Percentiles rank a stretch among this genome's conserved stretches.
Conservation (phyloP, 2,888 invertebrate species). For the Hirtodrosophila trivittata region DNA sequence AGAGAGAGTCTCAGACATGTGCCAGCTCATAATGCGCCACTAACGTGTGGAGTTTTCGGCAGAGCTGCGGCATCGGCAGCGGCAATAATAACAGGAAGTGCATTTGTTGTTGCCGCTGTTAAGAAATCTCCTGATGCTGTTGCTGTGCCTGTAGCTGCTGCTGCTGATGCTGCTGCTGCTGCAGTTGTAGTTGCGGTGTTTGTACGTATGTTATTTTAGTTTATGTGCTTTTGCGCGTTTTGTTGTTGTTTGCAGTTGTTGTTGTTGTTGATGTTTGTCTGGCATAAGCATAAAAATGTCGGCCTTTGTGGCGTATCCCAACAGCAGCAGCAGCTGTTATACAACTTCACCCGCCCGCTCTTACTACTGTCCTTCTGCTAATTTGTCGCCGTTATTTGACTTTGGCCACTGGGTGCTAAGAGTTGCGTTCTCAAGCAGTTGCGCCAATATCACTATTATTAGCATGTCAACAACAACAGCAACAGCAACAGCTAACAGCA, state of each 20-base stretch:
- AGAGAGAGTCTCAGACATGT: constrained; percentile 18
- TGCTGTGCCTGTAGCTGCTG: constrained; percentile 18
- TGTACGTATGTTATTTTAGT: constrained; percentile 67
- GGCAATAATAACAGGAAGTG: constrained; percentile 75
- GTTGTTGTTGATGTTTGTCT: constrained; percentile 67
- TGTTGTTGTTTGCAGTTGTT: constrained; percentile 66
- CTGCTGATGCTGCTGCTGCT: constrained; percentile 31
- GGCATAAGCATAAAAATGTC: constrained; percentile 69
- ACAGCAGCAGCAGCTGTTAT: constrained; percentile 19
- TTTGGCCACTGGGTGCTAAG: constrained; percentile 61
- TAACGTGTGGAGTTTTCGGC: constrained; percentile 43
- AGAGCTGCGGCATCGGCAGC: constrained; percentile 30
- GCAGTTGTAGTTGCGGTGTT: constrained; percentile 7
- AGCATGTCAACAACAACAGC: constrained; percentile 67
- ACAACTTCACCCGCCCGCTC: background rate
- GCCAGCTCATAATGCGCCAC: constrained; percentile 56
- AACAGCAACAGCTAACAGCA: constrained; percentile 33
- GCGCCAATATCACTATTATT: constrained; percentile 72
- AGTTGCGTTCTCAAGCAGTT: constrained; percentile 52
- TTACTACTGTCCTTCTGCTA: constrained; percentile 3
- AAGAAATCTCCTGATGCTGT: constrained; percentile 61
- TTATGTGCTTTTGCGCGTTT: constrained; percentile 62
- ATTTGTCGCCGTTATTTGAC: constrained; percentile 64
- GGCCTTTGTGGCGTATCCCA: constrained; percentile 54
- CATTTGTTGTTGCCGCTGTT: constrained; percentile 71